Evolutionary conservation across 2,797 vertebrate species (phyloP), one percentile per base, ranked within the genome.

Genomic region (Distichodus sexfasciatus): DNA sequence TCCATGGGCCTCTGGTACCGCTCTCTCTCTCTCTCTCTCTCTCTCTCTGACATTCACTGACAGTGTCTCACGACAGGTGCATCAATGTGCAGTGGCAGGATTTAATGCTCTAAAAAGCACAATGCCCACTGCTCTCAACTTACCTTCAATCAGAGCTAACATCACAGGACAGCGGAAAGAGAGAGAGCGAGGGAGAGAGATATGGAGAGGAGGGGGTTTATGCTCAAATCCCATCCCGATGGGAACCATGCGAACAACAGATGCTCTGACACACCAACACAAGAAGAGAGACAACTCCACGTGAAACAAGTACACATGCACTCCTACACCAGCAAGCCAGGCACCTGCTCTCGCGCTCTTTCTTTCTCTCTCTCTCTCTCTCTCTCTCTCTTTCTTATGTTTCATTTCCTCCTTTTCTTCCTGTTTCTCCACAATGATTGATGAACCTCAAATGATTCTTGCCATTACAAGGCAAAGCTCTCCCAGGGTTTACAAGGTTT

Each of bases 51-150:
- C 87, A 90, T 86, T 85, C 81, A 91, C 90, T 90, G 86, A 85
- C 82, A 79, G 85, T 84, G 88, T 86, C 62, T 71, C 89, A 86
- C 91, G 85, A 88, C 87, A 87, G 82, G 38, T 9, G 76, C 74
- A 86, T 71, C 80, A 91, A 88, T 91, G 85, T 88, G 67, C 81
- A 83, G 80, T 82, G 86, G 81, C 76, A 84, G 76, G 84, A 94
- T 92, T 93, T 93, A 94, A 91, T 88, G 92, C 91, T 93, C 92
- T 86, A 94, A 93, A 94, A 94, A 93, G 89, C 91, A 92, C 78
- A 83, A 35, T 15, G 83, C 78, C 84, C 65, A 76, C 74, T 77
- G 79, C 69, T 81, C 79, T 81, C 82, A 82, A 76, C 86, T 83
- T 87, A 87, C 86, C 88, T 90, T 86, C 83, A 83, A 88, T 91